A percentile compares a stretch with the other conserved stretches of the same genome.
These are phyloP conservation scores for Hemiscyllium ocellatum DNA, from an alignment of 2,113 vertebrate species.

Conservation along the genomic window DNA sequence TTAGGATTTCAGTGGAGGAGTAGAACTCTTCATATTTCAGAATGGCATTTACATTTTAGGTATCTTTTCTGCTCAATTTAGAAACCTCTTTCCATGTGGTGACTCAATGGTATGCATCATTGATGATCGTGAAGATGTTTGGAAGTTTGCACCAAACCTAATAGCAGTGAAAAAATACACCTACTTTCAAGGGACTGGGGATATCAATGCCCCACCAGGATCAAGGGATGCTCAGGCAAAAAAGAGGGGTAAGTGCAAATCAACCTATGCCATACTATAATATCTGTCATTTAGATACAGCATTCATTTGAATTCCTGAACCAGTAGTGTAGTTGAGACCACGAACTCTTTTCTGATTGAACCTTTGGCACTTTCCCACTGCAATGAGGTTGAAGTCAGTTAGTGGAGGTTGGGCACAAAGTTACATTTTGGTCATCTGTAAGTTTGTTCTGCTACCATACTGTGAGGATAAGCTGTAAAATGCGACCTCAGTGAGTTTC, in stretches of 20 bases:
- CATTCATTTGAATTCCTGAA: not conserved
- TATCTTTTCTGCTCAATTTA: constrained; percentile 45
- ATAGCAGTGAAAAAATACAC: constrained; percentile 97
- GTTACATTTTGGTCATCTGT: not conserved
- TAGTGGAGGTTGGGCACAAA: not conserved
- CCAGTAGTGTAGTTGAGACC: not conserved
- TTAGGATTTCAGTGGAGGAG: not conserved
- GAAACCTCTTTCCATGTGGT: constrained; percentile 93
- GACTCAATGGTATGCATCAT: constrained; percentile 99
- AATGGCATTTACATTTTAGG: not conserved
- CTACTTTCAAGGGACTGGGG: constrained; percentile 91
- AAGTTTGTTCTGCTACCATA: not conserved
- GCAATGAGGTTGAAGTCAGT: not conserved
- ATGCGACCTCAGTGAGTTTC: not conserved
- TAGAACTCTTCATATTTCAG: not conserved
- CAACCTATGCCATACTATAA: not conserved
- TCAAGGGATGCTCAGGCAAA: constrained; percentile 69
- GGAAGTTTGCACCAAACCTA: constrained; percentile 96
- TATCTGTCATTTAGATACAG: not conserved
- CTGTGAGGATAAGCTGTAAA: not conserved
- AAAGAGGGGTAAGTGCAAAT: constrained; percentile 64
- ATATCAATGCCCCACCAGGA: constrained; percentile 85
- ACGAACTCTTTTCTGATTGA: not conserved
- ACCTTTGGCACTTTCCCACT: not conserved
- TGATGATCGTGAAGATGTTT: constrained; percentile 95